Conservation (phyloP, 1,140 invertebrate genomes). For the Bombyx mori region DNA sequence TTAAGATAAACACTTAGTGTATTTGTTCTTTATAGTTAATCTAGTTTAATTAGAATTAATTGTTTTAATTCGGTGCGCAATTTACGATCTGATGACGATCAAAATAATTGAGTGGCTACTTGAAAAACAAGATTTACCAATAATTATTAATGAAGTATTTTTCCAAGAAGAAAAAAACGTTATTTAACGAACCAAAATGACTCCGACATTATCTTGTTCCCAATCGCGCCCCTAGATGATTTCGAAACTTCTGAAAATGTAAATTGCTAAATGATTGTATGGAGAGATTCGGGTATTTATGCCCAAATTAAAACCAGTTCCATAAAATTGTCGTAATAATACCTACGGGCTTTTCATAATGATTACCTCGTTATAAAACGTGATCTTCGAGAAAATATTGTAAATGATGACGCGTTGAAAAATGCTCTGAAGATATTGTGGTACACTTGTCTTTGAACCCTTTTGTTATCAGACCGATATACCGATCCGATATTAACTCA, state of each 20-base stretch:
- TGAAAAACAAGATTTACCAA: slow-evolving; percentile 24
- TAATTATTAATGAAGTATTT: slow-evolving; percentile 13
- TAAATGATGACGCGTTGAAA: too few species aligned
- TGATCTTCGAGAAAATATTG: too few species aligned
- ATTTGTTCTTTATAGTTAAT: too few species aligned
- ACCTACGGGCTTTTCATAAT: too few species aligned
- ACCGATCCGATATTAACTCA: slow-evolving; percentile 53
- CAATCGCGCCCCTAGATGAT: slow-evolving; percentile 28
- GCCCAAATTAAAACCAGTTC: too few species aligned
- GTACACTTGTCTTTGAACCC: slow-evolving; percentile 26
- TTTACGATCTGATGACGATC: too few species aligned
- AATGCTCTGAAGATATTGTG: too few species aligned
- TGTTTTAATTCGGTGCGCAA: too few species aligned
- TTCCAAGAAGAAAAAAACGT: slow-evolving; percentile 31
- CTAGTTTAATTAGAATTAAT: too few species aligned
- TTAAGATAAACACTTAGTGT: background rate
- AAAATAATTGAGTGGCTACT: slow-evolving; percentile 18
- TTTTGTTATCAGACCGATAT: slow-evolving; percentile 38
- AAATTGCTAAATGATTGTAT: slow-evolving; percentile 37
- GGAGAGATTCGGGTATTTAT: too few species aligned
- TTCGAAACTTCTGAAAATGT: slow-evolving; percentile 38
- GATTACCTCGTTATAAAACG: too few species aligned
- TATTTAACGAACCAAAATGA: slow-evolving; percentile 36
- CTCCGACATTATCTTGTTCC: slow-evolving; percentile 25
- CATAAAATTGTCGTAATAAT: too few species aligned